phyloP scores from a whole-genome alignment of 2,797 vertebrate species.

The Sandelia bainsii region DNA sequence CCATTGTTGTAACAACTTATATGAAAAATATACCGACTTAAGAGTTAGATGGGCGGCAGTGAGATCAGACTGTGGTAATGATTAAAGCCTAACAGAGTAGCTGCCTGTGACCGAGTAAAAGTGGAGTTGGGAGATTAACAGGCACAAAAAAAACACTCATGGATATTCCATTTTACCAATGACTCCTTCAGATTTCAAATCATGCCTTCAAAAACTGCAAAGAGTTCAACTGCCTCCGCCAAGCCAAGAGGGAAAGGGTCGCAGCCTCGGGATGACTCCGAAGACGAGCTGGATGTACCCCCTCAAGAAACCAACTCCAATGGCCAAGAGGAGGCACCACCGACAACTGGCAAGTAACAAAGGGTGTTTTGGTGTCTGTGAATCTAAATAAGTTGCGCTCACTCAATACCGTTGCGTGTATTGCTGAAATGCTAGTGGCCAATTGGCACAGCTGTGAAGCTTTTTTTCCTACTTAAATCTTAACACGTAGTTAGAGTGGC shows the following conservation, averaged over 20 bases:
- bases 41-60: slow-evolving; percentile 52
- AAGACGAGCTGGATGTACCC: slow-evolving; percentile 83
- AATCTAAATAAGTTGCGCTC: slow-evolving; percentile 80
- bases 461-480: slow-evolving; percentile 62
- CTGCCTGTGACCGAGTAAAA: slow-evolving; percentile 71
- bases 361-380: slow-evolving; percentile 80
- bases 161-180: slow-evolving; percentile 65
- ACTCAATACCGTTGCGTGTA: slow-evolving; percentile 74
- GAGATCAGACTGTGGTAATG: slow-evolving; percentile 63
- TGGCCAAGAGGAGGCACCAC: slow-evolving; percentile 80
- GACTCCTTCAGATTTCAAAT: slow-evolving; percentile 81
- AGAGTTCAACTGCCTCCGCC: slow-evolving; percentile 86
- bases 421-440: slow-evolving; percentile 64
- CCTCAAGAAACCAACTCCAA: slow-evolving; percentile 79
- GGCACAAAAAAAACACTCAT: slow-evolving; percentile 69
- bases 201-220: slow-evolving; percentile 91
- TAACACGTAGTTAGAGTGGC: slow-evolving; percentile 70
- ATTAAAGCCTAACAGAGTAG: slow-evolving; percentile 69
- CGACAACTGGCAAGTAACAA: slow-evolving; percentile 86
- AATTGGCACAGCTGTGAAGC: slow-evolving; percentile 68
- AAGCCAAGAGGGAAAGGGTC: slow-evolving; percentile 83
- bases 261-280: slow-evolving; percentile 83
- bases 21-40: slow-evolving; percentile 27
- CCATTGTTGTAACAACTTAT: slow-evolving; percentile 4
- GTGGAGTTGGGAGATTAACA: slow-evolving; percentile 74